phyloP scores from a whole-genome alignment of 2,797 vertebrate species.

The Valencia hispanica region DNA sequence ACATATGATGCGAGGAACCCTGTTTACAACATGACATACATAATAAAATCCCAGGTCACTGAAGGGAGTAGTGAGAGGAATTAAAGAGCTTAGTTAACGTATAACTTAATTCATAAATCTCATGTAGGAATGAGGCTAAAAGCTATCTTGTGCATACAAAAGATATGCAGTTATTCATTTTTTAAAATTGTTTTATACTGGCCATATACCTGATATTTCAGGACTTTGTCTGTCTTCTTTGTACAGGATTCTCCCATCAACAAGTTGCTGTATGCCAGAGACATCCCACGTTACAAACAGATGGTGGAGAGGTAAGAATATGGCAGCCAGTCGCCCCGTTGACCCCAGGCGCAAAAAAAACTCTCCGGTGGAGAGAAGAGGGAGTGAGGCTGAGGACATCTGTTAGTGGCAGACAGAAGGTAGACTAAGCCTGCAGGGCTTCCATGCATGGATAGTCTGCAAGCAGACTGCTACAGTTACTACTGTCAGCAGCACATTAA shows the following conservation, averaged over 20 bases:
- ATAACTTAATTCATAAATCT: neutral
- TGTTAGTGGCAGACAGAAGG: conserved; percentile 65
- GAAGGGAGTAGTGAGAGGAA: neutral
- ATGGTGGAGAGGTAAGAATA: conserved; percentile 95
- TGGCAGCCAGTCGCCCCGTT: conserved; percentile 51
- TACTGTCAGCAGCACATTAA: conserved; percentile 53
- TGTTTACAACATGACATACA: too few species aligned
- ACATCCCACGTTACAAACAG: conserved; percentile 98
- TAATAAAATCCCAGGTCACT: neutral
- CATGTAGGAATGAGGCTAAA: neutral
- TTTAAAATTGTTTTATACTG: neutral
- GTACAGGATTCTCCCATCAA: conserved; percentile 96
- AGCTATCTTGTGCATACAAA: neutral
- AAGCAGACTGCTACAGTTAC: conserved; percentile 63
- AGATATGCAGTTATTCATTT: neutral
- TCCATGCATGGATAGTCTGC: conserved; percentile 61
- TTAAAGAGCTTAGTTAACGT: neutral
- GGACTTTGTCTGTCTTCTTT: conserved; percentile 22
- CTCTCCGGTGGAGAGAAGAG: conserved; percentile 14
- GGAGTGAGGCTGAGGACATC: conserved; percentile 51
- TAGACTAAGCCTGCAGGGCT: conserved; percentile 56
- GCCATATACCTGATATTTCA: neutral
- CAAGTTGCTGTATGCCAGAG: conserved; percentile 96
- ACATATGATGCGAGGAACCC: too few species aligned
- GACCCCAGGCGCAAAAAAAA: conserved; percentile 49